phyloP scores from a whole-genome alignment of 1,140 invertebrate genomes.

The Aphelinus atriplicis region DNA sequence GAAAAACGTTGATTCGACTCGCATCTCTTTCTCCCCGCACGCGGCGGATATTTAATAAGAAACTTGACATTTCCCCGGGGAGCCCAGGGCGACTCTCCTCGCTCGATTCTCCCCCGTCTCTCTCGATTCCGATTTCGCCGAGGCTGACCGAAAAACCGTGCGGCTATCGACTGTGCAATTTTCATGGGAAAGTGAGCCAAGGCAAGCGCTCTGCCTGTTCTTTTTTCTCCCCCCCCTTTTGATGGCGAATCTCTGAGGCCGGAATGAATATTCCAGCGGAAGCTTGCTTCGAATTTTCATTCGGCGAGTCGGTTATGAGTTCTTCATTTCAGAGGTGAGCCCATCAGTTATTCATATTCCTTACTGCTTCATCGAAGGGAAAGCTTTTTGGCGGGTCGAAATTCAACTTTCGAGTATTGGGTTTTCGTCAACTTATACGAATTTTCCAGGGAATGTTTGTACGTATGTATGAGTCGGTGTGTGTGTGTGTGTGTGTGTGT shows the following conservation, averaged over 20 bases:
- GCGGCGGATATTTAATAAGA: slow-evolving; percentile 47
- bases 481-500: too few relatives aligned
- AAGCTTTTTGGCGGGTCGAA: too few relatives aligned
- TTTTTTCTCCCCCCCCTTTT: neutral
- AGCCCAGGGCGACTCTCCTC: neutral
- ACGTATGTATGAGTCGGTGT: too few relatives aligned
- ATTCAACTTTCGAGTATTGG: too few relatives aligned
- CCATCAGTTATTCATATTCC: too few relatives aligned
- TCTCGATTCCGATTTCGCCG: neutral
- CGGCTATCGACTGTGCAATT: neutral
- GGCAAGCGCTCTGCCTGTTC: neutral
- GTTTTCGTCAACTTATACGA: too few relatives aligned
- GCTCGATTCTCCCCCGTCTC: neutral
- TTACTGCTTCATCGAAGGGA: too few relatives aligned
- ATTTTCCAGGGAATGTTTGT: too few relatives aligned
- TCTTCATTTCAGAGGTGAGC: too few relatives aligned
- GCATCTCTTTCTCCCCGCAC: neutral
- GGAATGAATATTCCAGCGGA: neutral
- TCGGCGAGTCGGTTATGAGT: too few relatives aligned
- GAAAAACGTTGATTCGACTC: slow-evolving; percentile 1
- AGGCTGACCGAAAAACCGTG: slow-evolving; percentile 7
- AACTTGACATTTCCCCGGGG: slow-evolving; percentile 46
- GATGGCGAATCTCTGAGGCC: neutral
- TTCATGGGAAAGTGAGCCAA: neutral
- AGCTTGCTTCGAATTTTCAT: too few relatives aligned